These are phyloP conservation scores for Allygus modestus DNA, from an alignment of 2,888 invertebrate species.

Conservation along the genomic window DNA sequence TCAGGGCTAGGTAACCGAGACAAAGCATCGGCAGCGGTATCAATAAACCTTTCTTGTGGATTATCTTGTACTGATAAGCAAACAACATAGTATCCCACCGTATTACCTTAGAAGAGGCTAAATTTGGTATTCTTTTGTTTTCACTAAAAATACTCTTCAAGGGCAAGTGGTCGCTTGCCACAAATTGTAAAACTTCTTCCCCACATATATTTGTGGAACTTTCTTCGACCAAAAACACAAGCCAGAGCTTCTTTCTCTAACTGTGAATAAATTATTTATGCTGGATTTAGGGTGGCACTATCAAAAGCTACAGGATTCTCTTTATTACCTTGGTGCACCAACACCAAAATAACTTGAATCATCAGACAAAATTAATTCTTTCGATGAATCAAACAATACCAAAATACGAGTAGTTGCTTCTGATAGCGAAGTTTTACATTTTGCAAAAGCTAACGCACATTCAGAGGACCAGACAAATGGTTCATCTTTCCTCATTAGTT, in stretches of 20 bases:
- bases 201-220: slow-evolving; percentile 50
- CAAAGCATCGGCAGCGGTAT: slow-evolving; percentile 43
- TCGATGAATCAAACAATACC: slow-evolving; percentile 28
- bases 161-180: not conserved
- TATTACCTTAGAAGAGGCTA: slow-evolving; percentile 1
- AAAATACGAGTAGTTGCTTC: slow-evolving; percentile 38
- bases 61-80: no score
- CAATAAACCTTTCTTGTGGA: slow-evolving; percentile 18
- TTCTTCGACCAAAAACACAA: slow-evolving; percentile 37
- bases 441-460: slow-evolving; percentile 39
- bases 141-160: not conserved
- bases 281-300: not conserved
- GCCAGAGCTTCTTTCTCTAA: slow-evolving; percentile 45
- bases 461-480: slow-evolving; percentile 40
- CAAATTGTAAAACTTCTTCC: slow-evolving; percentile 31
- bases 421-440: slow-evolving; percentile 42
- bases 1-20: no score
- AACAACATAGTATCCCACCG: slow-evolving; percentile 39
- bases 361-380: slow-evolving; percentile 39
- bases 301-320: slow-evolving; percentile 43
- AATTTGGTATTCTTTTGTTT: not conserved
- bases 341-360: slow-evolving; percentile 48
- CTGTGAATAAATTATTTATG: slow-evolving; percentile 39
- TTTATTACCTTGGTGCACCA: slow-evolving; percentile 6
- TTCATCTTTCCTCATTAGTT: slow-evolving; percentile 45